phyloP scores from a whole-genome alignment of 1,140 invertebrate species.

The Riptortus pedestris region DNA sequence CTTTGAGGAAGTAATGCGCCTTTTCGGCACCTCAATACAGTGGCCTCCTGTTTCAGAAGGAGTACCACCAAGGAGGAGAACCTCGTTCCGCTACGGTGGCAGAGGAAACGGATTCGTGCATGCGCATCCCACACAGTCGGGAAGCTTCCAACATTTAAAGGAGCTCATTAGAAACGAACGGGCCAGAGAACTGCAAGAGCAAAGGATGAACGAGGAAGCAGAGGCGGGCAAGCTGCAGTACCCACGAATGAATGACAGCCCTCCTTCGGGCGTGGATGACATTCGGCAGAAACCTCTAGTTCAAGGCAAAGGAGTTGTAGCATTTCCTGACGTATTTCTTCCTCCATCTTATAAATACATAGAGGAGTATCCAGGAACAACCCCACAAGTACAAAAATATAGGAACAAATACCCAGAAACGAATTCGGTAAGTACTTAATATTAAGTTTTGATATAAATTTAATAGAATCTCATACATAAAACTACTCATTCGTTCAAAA shows the following conservation, averaged over 20 bases:
- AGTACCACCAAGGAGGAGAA: neutral
- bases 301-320: slow-evolving; percentile 17
- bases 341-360: slow-evolving; percentile 22
- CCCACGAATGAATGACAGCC: slow-evolving; percentile 1
- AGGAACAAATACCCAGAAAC: slow-evolving; percentile 17
- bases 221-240: slow-evolving; percentile 35
- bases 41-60: neutral
- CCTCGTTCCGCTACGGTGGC: slow-evolving; percentile 1
- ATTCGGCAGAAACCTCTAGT: neutral
- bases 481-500: neutral
- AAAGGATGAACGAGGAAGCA: slow-evolving; percentile 48
- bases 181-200: slow-evolving; percentile 54
- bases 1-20: slow-evolving; percentile 38
- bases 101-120: neutral
- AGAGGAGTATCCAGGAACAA: slow-evolving; percentile 20
- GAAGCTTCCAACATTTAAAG: slow-evolving; percentile 50
- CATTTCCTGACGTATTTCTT: slow-evolving; percentile 24
- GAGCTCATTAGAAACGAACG: slow-evolving; percentile 48
- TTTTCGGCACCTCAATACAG: slow-evolving; percentile 19
- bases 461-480: neutral
- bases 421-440: slow-evolving; percentile 10
- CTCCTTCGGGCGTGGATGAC: neutral
- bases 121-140: slow-evolving; percentile 39
- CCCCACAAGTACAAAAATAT: slow-evolving; percentile 13
- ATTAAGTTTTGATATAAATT: too few species aligned